These are phyloP conservation scores for Cyrtodaria siliqua DNA, from an alignment of 2,888 invertebrate genomes.

Conservation along the genomic window DNA sequence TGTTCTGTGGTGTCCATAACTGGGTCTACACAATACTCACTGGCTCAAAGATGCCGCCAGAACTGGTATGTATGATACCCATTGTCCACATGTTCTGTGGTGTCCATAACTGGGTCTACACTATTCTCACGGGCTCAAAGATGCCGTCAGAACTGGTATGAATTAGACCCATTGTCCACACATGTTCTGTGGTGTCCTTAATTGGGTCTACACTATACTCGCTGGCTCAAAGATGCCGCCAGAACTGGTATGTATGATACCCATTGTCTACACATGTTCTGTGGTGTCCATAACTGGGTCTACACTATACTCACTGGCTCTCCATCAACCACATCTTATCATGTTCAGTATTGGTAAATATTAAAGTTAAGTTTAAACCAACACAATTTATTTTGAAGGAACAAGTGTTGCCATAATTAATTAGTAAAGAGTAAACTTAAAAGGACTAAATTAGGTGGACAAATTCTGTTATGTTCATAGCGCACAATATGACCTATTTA, in stretches of 20 bases:
- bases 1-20: slow-evolving; percentile 80
- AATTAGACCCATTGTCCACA: slow-evolving; percentile 77
- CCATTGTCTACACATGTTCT: slow-evolving; percentile 79
- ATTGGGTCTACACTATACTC: slow-evolving; percentile 79
- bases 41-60: slow-evolving; percentile 78
- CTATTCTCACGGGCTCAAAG: slow-evolving; percentile 77
- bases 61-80: slow-evolving; percentile 70
- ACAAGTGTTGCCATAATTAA: too few species aligned
- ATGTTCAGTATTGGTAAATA: too few species aligned
- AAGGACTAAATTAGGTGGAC: too few species aligned
- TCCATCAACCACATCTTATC: too few species aligned
- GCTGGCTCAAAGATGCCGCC: slow-evolving; percentile 79
- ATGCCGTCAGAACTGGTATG: slow-evolving; percentile 77
- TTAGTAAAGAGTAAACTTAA: too few species aligned
- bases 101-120: slow-evolving; percentile 81
- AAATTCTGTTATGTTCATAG: too few species aligned
- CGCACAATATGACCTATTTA: too few species aligned
- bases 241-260: slow-evolving; percentile 79
- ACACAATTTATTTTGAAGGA: too few species aligned
- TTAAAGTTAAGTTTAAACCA: too few species aligned
- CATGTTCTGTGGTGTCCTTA: slow-evolving; percentile 80
- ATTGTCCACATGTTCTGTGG: slow-evolving; percentile 79
- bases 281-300: slow-evolving; percentile 82
- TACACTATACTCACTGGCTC: slow-evolving; percentile 79
- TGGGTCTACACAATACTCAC: slow-evolving; percentile 80